Base-by-base conservation (phyloP, 2,113 vertebrate genomes). In the Sialia sialis region DNA sequence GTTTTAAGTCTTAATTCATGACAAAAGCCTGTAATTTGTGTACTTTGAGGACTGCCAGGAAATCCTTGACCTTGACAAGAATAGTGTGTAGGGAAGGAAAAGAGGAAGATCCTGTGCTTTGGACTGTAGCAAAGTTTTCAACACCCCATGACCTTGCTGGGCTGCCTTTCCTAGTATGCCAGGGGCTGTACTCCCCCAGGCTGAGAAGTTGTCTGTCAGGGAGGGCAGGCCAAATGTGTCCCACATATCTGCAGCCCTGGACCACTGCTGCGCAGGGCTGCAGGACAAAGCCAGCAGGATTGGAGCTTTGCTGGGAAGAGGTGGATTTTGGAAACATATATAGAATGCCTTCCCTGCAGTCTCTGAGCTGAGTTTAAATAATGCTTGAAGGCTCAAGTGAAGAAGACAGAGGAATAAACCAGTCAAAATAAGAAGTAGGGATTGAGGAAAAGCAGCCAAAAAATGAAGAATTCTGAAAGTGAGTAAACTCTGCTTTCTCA, bases 21-120 rank as follows among this genome's bases (percentile, higher is more conserved):
- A 76, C 44, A 80, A 73, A 34, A 83, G 39, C 54, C 54, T 92
- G 0, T 82, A 56, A 89, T 93, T 83, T 92, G 41, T 68, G 69
- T 82, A 77, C 54, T 92, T 70, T 74, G 75, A 93, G 66, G 54
- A 82, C 67, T 83, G 82, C 41, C 81, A 94, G 62, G 81, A 94
- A 90, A 94, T 80, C 58, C 58, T 69, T 73, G 74, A 68, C 62
- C 46, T 87, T 56, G 79, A 87, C 62, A 58, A 43, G 62, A 89
- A 72, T 11, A 91, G 39, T 20, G 29, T 48, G 12, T 17, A 80
- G 62, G 67, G 41, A 85, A 85, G 62, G 54, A 63, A 92, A 87
- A 34, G 60, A 89, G 34, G 34, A 81, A 87, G 38, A 94, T 38
- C 32, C 81, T 85, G 48, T 80, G 80, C 68, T 89, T 81, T 64